Evolutionary conservation across 2,888 invertebrate species (phyloP).

Genomic region (Volucella bombylans): DNA sequence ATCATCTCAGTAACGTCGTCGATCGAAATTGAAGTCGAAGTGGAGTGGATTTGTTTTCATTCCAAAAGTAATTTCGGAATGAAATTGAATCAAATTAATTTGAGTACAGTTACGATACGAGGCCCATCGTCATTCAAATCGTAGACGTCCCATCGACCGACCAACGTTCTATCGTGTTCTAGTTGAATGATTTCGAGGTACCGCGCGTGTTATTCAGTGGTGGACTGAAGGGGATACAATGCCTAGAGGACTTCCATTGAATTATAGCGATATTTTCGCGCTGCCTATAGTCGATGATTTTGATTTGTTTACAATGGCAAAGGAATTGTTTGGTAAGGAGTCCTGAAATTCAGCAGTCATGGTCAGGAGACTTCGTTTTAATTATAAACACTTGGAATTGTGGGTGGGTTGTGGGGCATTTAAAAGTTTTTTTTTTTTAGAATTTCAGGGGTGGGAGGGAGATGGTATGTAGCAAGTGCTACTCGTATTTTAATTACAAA

Average conservation of each 20-base stretch:
- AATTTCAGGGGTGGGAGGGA: background rate
- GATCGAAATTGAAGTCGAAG: no score
- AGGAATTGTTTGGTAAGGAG: slow-evolving; percentile 16
- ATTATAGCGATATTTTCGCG: background rate
- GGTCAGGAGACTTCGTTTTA: slow-evolving; percentile 4
- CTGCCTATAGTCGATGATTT: slow-evolving; percentile 29
- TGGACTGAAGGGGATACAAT: no score
- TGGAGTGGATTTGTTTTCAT: slow-evolving; percentile 52
- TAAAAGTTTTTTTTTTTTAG: background rate
- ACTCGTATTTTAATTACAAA: slow-evolving; percentile 36
- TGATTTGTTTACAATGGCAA: slow-evolving; percentile 45
- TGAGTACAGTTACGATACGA: slow-evolving; percentile 36
- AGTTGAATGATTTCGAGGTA: slow-evolving; percentile 46
- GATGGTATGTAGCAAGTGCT: slow-evolving; percentile 19
- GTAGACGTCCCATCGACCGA: no score
- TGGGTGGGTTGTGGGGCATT: slow-evolving; percentile 9
- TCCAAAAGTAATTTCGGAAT: slow-evolving; percentile 60
- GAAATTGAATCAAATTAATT: slow-evolving; percentile 68
- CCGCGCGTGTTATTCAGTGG: slow-evolving; percentile 20
- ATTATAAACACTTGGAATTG: slow-evolving; percentile 24
- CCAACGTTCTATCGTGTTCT: slow-evolving; percentile 30
- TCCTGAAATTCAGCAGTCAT: slow-evolving; percentile 18
- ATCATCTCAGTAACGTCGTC: no score
- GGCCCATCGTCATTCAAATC: no score
- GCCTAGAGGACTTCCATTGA: slow-evolving; percentile 6